phyloP scores from a whole-genome alignment of 2,888 invertebrate species.

The Eupsilia transversa region DNA sequence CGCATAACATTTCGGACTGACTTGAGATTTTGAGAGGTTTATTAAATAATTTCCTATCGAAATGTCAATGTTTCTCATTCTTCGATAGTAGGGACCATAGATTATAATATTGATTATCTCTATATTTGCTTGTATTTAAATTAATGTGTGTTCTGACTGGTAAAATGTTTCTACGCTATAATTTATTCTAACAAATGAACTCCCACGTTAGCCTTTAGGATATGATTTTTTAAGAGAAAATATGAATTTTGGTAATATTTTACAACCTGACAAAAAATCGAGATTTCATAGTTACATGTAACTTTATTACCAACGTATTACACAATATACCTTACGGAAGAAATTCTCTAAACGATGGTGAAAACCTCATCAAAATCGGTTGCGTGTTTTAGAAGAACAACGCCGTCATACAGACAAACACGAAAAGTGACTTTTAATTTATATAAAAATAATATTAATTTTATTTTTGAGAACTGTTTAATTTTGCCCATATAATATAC shows the following conservation, averaged over 20 bases:
- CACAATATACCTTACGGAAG: no score
- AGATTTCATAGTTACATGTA: no score
- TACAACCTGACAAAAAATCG: no score
- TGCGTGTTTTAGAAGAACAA: no score
- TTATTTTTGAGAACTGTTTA: no score
- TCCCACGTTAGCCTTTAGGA: background rate
- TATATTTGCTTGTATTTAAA: conserved; percentile 75
- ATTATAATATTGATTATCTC: conserved; percentile 75
- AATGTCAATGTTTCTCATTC: conserved; percentile 76
- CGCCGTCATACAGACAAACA: no score
- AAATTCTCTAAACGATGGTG: no score
- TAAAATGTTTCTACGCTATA: background rate
- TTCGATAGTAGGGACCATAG: conserved; percentile 88
- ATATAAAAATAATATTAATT: no score
- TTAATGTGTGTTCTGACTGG: conserved; percentile 31
- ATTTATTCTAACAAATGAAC: no score
- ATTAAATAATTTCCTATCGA: conserved; percentile 75
- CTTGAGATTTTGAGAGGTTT: conserved; percentile 69
- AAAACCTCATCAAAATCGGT: no score
- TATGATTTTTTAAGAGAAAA: background rate
- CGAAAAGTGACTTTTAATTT: no score
- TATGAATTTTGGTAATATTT: background rate
- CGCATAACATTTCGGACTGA: conserved; percentile 78
- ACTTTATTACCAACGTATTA: no score
- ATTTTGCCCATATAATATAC: background rate